Evolutionary conservation across 2,888 invertebrate genomes (phyloP), one percentile per base, ranked within the genome.

Genomic region (Rutpela maculata): DNA sequence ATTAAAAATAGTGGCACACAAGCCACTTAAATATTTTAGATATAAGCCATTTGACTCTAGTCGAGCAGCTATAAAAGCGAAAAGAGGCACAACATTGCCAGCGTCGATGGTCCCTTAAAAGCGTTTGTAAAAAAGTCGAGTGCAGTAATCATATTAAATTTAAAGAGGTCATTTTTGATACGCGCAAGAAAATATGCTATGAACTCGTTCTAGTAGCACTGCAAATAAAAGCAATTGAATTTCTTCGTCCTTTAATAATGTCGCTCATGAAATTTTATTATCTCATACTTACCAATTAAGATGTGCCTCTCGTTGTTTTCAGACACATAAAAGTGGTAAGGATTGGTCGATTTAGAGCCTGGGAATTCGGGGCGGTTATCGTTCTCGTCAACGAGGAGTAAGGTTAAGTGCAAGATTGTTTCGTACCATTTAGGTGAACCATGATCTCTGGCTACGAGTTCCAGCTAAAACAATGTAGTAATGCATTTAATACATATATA

Each of bases 351-450:
- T 38, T 90, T 89, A 1, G 92, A 90, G 68, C 93, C 92, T 0
- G 93, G 92, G 88, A 97, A 97, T 85, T 94, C 93, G 0, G 97
- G 96, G 0, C 92, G 91, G 86, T 97, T 96, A 89, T 97, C 96
- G 84, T 96, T 95, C 3, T 94, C 94, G 87, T 97, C 96, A 11
- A 94, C 93, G 57, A 97, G 90, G 43, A 94, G 91, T 59, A 97
- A 93, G 0, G 94, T 94, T 63, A 97, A 90, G 71, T 95, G 92
- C 0, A 95, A 93, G 6, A 96, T 90, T 0, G 94, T 94, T 89
- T 97, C 96, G 85, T 95, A 96, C 84, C 94, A 93, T 0, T 94
- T 93, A 0, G 97, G 97, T 22, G 92, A 93, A 0, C 97, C 97
- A 84, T 96, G 95, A 90, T 97, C 97, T 62, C 94, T 92, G 0